These are phyloP conservation scores for Amiota minor DNA, from an alignment of 2,888 invertebrate species.

Conservation along the genomic window DNA sequence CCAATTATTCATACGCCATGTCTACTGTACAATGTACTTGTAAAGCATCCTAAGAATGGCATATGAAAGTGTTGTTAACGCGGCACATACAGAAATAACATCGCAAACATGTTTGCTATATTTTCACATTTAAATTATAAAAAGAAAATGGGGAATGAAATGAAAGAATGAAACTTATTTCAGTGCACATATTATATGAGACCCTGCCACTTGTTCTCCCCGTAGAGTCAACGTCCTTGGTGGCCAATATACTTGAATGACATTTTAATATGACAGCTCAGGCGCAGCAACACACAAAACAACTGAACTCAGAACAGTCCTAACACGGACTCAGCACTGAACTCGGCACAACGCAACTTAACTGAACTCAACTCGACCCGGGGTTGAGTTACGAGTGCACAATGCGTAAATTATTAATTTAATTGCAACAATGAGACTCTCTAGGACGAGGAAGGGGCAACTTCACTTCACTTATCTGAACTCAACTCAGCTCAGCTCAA, in stretches of 20 bases:
- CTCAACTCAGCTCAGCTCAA: too few species aligned
- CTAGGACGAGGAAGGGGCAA: too few species aligned
- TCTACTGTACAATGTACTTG: not conserved
- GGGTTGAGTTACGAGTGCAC: not conserved
- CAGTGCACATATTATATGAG: too few species aligned
- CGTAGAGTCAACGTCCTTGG: slow-evolving; percentile 2
- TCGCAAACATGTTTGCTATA: not conserved
- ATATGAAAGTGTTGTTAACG: slow-evolving; percentile 4
- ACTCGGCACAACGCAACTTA: not conserved
- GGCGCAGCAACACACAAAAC: not conserved
- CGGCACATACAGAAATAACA: too few species aligned
- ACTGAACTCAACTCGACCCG: not conserved
- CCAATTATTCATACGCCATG: not conserved
- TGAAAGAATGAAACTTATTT: too few species aligned
- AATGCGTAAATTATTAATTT: slow-evolving; percentile 22
- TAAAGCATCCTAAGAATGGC: not conserved
- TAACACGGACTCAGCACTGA: too few species aligned
- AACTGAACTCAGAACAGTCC: not conserved
- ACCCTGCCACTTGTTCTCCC: too few species aligned
- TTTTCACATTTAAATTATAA: slow-evolving; percentile 22
- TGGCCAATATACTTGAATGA: slow-evolving; percentile 28
- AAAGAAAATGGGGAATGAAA: not conserved
- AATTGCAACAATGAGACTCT: slow-evolving; percentile 12
- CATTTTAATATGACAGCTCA: slow-evolving; percentile 24
- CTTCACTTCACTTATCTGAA: too few species aligned